Evolutionary conservation across 2,888 invertebrate genomes (phyloP).

Genomic region (Dryocosmus kuriphilus): DNA sequence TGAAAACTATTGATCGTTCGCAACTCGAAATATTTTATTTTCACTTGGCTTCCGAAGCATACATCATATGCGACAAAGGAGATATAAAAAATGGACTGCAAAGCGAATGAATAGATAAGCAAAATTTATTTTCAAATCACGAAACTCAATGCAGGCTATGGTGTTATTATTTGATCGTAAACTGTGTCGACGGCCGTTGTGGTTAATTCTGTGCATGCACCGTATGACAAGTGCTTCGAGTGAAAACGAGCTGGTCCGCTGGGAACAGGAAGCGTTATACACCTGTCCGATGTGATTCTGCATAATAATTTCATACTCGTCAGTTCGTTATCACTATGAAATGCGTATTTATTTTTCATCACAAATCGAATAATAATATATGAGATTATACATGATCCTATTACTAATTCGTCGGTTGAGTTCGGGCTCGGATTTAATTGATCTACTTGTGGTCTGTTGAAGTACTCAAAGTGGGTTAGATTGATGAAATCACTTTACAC

Average conservation of each 20-base stretch:
- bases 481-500: conserved; percentile 13
- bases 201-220: conserved; percentile 56
- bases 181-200: conserved; percentile 56
- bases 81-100: conserved; percentile 8
- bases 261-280: conserved; percentile 54
- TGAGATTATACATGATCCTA: conserved; percentile 38
- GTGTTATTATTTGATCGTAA: conserved; percentile 64
- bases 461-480: conserved; percentile 33
- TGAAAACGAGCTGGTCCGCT: conserved; percentile 59
- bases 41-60: not conserved
- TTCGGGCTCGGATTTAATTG: conserved; percentile 42
- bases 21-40: not conserved
- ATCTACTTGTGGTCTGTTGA: conserved; percentile 34
- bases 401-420: conserved; percentile 30
- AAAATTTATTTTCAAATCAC: conserved; percentile 37
- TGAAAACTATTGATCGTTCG: no score
- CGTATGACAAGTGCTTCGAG: conserved; percentile 57
- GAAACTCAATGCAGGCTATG: conserved; percentile 46
- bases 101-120: conserved; percentile 47
- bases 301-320: conserved; percentile 56
- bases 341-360: conserved; percentile 43
- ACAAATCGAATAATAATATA: conserved; percentile 28
- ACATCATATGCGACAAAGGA: not conserved
- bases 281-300: conserved; percentile 53
- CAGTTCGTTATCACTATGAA: conserved; percentile 50